Evolutionary conservation across 2,888 invertebrate species (phyloP).

Genomic region (Pterobdella sp.): DNA sequence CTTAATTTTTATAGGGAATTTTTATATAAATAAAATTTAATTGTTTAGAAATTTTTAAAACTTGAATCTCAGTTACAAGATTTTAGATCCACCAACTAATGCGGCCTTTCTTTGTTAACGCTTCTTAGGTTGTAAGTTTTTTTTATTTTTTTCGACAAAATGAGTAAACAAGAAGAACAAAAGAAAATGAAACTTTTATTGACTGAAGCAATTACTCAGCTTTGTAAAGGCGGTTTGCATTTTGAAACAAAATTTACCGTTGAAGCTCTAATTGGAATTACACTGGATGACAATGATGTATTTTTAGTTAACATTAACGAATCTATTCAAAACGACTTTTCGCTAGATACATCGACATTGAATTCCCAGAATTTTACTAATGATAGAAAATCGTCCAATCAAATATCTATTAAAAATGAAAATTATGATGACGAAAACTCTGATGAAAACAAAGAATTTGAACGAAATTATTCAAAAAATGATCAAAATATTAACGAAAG

Average conservation of each 20-base stretch:
- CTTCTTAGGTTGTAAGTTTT: neutral
- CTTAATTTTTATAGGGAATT: no score
- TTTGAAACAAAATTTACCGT: slow-evolving; percentile 29
- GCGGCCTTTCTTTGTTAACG: slow-evolving; percentile 5
- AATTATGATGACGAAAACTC: neutral
- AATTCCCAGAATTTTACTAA: neutral
- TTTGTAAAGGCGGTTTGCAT: slow-evolving; percentile 30
- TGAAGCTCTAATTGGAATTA: slow-evolving; percentile 33
- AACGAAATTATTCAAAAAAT: neutral
- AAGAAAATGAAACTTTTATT: slow-evolving; percentile 27
- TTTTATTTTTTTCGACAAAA: neutral
- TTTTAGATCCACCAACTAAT: neutral
- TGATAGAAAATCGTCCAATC: neutral
- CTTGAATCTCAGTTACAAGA: neutral
- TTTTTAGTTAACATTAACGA: slow-evolving; percentile 33
- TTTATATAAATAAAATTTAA: no score
- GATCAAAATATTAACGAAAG: neutral
- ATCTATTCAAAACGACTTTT: neutral
- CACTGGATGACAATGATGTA: slow-evolving; percentile 32
- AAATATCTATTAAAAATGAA: neutral
- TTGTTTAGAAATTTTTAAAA: no score
- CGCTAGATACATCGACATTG: neutral
- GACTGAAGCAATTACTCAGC: slow-evolving; percentile 28
- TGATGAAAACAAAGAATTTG: neutral
- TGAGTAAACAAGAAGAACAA: slow-evolving; percentile 26